Evolutionary conservation across 2,797 vertebrate species (phyloP), one percentile per base, ranked within the genome.

Genomic region (Hippoglossus hippoglossus): DNA sequence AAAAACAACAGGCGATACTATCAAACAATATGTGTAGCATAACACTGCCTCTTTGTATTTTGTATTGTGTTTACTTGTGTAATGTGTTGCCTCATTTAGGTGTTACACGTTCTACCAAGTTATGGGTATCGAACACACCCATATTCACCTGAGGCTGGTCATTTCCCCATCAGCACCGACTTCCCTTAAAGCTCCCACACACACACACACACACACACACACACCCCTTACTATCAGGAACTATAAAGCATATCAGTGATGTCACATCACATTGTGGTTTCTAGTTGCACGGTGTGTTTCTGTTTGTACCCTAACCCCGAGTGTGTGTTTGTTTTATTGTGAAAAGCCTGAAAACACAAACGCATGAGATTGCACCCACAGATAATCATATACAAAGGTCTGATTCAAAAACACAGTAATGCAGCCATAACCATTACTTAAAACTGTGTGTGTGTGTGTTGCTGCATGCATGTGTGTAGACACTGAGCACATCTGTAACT

Each of bases 121-220:
- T 41, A 15, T 15, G 13, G 26, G 54, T 34, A 5, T 9, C 11
- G 21, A 21, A 36, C 72, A 81, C 56, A 8, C 79, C 84, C 34
- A 73, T 47, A 1, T 52, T 80, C 58, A 84, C 84, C 80, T 84
- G 53, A 79, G 73, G 76, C 71, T 26, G 36, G 67, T 41, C 52
- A 61, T 75, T 68, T 81, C 67, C 62, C 63, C 62, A 71, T 77
- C 67, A 79, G 73, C 18, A 41, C 3, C 44, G 16, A 61, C 59
- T 71, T 77, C 71, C 55, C 67, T 73, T 24, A 59, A 83, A 66
- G 2, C 2, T 10, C 31, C 0, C 2, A 34, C 31, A 34, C 31
- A 24, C 25, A 56, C 46, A 22, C 31, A 24, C 25, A 56, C 46
- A 22, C 2, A 34, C 31, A 34, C 31, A 24, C 25, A 56, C 46